Evolutionary conservation across 2,113 vertebrate genomes (phyloP).

Genomic region (Myrmophylax atrothorax): DNA sequence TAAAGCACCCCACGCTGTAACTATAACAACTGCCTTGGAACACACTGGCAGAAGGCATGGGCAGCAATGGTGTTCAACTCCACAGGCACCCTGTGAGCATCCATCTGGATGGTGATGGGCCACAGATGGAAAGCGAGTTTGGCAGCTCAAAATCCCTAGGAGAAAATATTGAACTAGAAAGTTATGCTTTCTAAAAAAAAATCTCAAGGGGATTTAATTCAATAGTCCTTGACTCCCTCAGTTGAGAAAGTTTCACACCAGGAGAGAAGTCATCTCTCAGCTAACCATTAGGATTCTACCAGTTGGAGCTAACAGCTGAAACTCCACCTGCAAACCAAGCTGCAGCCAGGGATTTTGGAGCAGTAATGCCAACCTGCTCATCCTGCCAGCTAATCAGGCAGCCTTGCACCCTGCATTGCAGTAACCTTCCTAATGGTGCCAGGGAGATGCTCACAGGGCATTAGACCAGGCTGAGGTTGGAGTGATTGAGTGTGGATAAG

Average conservation of each 20-base stretch:
- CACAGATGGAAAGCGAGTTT: slow-evolving; percentile 33
- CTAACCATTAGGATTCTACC: neutral
- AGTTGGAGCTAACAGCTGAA: neutral
- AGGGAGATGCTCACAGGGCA: accelerated
- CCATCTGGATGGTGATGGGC: slow-evolving; percentile 28
- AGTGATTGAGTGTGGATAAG: neutral
- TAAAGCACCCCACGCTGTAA: neutral
- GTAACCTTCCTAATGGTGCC: neutral
- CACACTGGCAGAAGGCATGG: neutral
- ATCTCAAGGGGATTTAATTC: neutral
- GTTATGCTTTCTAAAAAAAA: neutral
- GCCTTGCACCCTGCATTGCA: accelerated
- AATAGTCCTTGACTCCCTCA: neutral
- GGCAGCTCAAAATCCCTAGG: neutral
- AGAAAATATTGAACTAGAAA: neutral
- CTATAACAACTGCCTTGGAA: slow-evolving; percentile 15
- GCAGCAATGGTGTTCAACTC: neutral
- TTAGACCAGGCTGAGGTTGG: neutral
- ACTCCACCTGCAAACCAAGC: neutral
- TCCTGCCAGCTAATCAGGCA: neutral
- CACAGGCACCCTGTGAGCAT: neutral
- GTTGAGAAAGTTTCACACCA: neutral
- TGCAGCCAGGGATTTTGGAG: neutral
- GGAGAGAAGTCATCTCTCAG: neutral
- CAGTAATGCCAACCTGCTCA: neutral